Percentiles rank a stretch among this genome's conserved stretches.
Evolutionary conservation across 2,888 invertebrate genomes (phyloP).

Genomic region (Elmis aenea): DNA sequence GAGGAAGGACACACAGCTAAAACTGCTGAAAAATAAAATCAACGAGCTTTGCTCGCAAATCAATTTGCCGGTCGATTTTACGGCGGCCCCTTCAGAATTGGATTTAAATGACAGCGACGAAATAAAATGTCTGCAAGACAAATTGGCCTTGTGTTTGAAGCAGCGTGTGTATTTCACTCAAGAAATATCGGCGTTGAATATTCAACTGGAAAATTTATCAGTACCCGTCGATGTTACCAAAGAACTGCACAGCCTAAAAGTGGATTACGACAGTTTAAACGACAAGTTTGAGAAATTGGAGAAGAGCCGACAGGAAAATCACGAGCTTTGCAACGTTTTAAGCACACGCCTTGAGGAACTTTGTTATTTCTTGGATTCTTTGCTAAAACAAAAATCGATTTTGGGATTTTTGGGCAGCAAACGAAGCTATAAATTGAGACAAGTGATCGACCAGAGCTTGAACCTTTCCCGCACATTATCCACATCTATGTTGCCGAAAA

Average conservation of each 20-base stretch:
- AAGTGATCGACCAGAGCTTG: constrained; percentile 52
- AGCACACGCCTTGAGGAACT: constrained; percentile 61
- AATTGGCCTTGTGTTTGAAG: constrained; percentile 31
- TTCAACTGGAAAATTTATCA: constrained; percentile 25
- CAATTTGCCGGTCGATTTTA: constrained; percentile 9
- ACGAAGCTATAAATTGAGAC: constrained; percentile 50
- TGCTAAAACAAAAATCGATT: constrained; percentile 59
- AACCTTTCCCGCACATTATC: constrained; percentile 52
- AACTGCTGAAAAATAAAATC: constrained; percentile 36
- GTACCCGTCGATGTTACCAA: constrained; percentile 26
- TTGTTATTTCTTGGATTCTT: constrained; percentile 60
- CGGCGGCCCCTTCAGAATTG: constrained; percentile 2
- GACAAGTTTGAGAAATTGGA: constrained; percentile 42
- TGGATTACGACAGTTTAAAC: constrained; percentile 31
- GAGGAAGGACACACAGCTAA: constrained; percentile 39
- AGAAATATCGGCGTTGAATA: constrained; percentile 29
- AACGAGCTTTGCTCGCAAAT: constrained; percentile 34
- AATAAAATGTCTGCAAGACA: constrained; percentile 30
- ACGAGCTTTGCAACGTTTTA: constrained; percentile 49
- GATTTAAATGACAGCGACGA: constrained; percentile 17
- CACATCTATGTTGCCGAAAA: constrained; percentile 42
- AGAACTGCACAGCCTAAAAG: constrained; percentile 26
- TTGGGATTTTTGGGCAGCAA: constrained; percentile 50
- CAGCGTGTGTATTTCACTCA: constrained; percentile 35
- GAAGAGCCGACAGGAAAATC: constrained; percentile 41